A percentile compares a stretch with the other conserved stretches of the same genome.
Evolutionary conservation across 2,888 invertebrate species (phyloP).

Genomic region (Leistus spinibarbis): DNA sequence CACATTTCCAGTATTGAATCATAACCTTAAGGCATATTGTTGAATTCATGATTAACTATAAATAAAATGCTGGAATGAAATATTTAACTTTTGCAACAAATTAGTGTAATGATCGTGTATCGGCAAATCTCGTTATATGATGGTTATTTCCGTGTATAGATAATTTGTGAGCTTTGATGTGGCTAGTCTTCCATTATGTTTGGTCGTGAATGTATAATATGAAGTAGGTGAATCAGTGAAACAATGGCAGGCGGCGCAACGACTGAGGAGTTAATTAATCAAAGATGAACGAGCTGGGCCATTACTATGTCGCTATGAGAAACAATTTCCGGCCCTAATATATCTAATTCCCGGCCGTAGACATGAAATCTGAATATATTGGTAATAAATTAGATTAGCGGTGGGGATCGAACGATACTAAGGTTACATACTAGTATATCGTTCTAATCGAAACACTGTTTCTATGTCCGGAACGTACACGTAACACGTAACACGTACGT

Average conservation of each 20-base stretch:
- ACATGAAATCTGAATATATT: constrained; percentile 3
- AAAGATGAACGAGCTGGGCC: not conserved
- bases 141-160: no score
- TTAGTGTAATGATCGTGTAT: no score
- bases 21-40: no score
- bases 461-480: not conserved
- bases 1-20: no score
- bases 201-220: not conserved
- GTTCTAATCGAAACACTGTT: not conserved
- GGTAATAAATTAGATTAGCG: constrained; percentile 28
- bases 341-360: constrained; percentile 23
- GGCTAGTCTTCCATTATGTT: no score
- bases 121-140: no score
- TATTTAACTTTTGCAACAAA: no score
- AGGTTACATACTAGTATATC: not conserved
- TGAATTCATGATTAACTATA: no score
- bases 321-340: constrained; percentile 25
- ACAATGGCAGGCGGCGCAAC: not conserved
- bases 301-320: constrained; percentile 16
- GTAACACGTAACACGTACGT: no score
- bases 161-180: no score
- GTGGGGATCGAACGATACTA: no score
- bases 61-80: no score
- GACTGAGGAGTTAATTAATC: not conserved
- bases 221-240: not conserved